Percentiles rank a stretch among this genome's conserved stretches.
phyloP scores from a whole-genome alignment of 2,797 vertebrate genomes.

The Microctenopoma lineatum region DNA sequence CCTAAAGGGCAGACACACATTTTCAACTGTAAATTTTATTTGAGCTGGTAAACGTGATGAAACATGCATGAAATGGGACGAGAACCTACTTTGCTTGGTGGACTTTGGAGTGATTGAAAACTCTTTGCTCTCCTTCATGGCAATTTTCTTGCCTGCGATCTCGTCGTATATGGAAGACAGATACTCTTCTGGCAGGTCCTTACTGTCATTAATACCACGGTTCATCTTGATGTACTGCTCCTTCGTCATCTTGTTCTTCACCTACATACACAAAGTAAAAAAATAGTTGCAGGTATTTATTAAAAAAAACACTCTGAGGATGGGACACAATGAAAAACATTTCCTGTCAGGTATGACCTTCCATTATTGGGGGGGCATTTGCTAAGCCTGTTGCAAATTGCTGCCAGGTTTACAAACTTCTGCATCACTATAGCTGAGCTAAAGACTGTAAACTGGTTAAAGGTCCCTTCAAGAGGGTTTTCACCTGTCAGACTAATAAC shows the following conservation, averaged over 20 bases:
- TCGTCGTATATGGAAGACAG: constrained; percentile 95
- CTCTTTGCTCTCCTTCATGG: constrained; percentile 97
- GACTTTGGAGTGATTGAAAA: constrained; percentile 92
- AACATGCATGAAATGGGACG: background rate
- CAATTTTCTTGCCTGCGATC: constrained; percentile 97
- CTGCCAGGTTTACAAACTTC: background rate
- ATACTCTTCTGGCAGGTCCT: constrained; percentile 96
- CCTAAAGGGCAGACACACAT: constrained; percentile 63
- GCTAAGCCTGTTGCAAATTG: too few relatives aligned
- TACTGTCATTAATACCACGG: constrained; percentile 96
- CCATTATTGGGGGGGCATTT: background rate
- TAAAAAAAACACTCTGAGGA: background rate
- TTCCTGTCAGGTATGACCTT: background rate
- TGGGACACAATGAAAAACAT: background rate
- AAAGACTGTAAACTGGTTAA: too few relatives aligned
- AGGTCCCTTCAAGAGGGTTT: too few relatives aligned
- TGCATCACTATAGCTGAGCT: background rate
- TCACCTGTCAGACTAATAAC: too few relatives aligned
- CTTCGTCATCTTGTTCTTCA: constrained; percentile 99
- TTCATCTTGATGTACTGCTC: constrained; percentile 99
- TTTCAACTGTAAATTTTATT: background rate
- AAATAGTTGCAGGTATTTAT: background rate
- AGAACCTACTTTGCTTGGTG: constrained; percentile 91
- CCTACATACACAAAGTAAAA: constrained; percentile 71
- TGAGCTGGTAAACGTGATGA: background rate